Conservation (phyloP, 2,888 invertebrate species). For the Drosophila glabriapex region DNA sequence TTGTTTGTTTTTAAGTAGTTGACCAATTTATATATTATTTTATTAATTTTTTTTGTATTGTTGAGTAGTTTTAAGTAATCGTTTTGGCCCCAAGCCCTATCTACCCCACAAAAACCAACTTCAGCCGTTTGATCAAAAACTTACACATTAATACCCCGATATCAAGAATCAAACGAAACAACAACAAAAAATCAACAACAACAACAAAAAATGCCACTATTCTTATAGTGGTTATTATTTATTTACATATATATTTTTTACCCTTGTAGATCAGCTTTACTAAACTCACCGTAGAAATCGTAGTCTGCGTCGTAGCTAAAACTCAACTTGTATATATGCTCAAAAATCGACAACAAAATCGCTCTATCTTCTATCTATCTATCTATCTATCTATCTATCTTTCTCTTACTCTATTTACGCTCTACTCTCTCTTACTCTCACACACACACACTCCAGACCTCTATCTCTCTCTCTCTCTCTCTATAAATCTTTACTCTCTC, state of each 20-base stretch:
- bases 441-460: conserved; percentile 9
- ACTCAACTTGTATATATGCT: conserved; percentile 80
- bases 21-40: conserved; percentile 32
- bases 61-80: conserved; percentile 54
- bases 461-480: conserved; percentile 29
- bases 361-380: conserved; percentile 41
- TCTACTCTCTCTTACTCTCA: conserved; percentile 35
- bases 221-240: conserved; percentile 35
- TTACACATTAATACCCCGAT: conserved; percentile 62
- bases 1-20: conserved; percentile 60
- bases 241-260: conserved; percentile 35
- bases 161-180: conserved; percentile 39
- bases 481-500: conserved; percentile 34
- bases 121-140: conserved; percentile 43
- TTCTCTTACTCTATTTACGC: conserved; percentile 17
- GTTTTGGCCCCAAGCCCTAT: conserved; percentile 35
- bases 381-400: conserved; percentile 31
- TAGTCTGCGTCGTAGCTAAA: conserved; percentile 69
- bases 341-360: conserved; percentile 55
- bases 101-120: conserved; percentile 31
- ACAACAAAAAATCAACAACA: conserved; percentile 48
- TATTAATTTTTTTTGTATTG: conserved; percentile 32
- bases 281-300: conserved; percentile 77
- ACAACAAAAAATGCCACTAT: conserved; percentile 25
- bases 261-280: conserved; percentile 78